Evolutionary conservation across 2,113 vertebrate species (phyloP).

Genomic region (Kryptolebias marmoratus): DNA sequence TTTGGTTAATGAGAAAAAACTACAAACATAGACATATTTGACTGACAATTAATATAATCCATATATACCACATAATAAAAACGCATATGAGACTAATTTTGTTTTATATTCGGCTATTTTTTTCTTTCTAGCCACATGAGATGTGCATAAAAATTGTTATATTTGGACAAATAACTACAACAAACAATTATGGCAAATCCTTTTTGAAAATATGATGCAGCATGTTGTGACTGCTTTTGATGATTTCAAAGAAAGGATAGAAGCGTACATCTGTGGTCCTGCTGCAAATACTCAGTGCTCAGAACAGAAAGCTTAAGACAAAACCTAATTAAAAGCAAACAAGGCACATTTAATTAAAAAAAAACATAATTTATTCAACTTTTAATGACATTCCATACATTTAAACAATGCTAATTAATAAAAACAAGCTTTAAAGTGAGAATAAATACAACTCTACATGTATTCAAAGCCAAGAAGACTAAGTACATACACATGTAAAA

Average conservation of each 20-base stretch:
- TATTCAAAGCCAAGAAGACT: not conserved
- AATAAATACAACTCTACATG: not conserved
- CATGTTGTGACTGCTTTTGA: not conserved
- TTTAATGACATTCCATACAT: not conserved
- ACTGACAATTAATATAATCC: too few relatives aligned
- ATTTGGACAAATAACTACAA: not conserved
- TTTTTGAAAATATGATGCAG: not conserved
- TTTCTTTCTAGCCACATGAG: too few relatives aligned
- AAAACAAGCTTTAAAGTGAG: not conserved
- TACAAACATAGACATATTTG: too few relatives aligned
- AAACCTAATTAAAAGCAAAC: not conserved
- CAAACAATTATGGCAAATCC: not conserved
- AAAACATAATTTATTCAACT: not conserved
- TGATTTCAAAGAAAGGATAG: not conserved
- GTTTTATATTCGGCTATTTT: too few relatives aligned
- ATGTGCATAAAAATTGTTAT: not conserved
- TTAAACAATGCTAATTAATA: not conserved
- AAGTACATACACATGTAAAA: not conserved
- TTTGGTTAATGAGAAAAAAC: too few relatives aligned
- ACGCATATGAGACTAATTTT: too few relatives aligned
- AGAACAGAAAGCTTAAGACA: not conserved
- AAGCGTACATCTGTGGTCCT: not conserved
- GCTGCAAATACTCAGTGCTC: not conserved
- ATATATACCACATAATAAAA: too few relatives aligned
- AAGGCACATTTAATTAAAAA: not conserved